phyloP scores from a whole-genome alignment of 2,797 vertebrate species.

The Epinephelus malabaricus region DNA sequence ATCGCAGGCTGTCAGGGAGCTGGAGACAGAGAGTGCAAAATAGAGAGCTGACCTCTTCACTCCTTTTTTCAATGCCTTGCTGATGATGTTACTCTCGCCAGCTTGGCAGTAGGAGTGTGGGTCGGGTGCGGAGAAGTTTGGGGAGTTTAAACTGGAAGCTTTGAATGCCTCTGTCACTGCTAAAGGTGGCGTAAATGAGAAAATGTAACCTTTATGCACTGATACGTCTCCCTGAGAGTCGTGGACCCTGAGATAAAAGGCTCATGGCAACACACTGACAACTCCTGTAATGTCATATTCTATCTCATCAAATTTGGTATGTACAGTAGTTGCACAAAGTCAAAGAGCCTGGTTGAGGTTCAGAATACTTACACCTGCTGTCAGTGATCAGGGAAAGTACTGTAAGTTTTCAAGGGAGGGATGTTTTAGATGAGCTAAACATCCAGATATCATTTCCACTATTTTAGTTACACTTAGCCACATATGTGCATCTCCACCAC shows the following conservation, averaged over 20 bases:
- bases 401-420: not conserved
- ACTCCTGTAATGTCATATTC: not conserved
- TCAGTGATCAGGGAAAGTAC: not conserved
- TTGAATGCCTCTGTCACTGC: slow-evolving; percentile 22
- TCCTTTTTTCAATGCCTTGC: slow-evolving; percentile 30
- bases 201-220: slow-evolving; percentile 7
- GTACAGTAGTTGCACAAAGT: not conserved
- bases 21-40: slow-evolving; percentile 24
- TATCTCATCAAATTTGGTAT: not conserved
- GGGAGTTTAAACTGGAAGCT: slow-evolving; percentile 18
- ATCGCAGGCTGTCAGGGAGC: slow-evolving; percentile 41
- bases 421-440: not conserved
- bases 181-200: slow-evolving; percentile 19
- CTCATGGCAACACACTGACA: not conserved
- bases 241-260: not conserved
- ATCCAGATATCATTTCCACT: not conserved
- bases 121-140: slow-evolving; percentile 45
- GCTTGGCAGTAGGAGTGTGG: slow-evolving; percentile 34
- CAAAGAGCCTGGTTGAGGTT: not conserved
- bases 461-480: not conserved
- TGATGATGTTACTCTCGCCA: slow-evolving; percentile 29
- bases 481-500: not conserved
- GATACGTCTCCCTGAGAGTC: slow-evolving; percentile 6
- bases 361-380: not conserved
- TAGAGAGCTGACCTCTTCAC: slow-evolving; percentile 43